Conservation (phyloP, 2,888 invertebrate genomes). For the Philereme transversata region DNA sequence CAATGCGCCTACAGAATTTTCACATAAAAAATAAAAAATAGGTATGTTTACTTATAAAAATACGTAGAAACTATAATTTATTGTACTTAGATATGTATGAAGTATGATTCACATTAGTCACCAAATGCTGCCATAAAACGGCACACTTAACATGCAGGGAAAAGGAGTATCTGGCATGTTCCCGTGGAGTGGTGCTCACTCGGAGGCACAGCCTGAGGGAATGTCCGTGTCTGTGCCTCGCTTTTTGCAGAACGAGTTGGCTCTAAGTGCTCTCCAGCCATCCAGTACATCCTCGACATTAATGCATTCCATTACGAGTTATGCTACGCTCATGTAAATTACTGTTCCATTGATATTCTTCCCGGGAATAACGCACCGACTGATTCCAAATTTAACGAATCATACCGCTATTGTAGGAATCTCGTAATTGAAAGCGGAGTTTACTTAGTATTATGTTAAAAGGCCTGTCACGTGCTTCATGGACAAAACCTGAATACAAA, state of each 20-base stretch:
- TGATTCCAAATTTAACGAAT: conserved; percentile 52
- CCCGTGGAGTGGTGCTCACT: conserved; percentile 46
- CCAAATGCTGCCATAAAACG: conserved; percentile 2
- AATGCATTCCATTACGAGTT: conserved; percentile 69
- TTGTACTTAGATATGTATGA: no score
- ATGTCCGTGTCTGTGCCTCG: conserved; percentile 54
- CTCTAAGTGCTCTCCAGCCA: conserved; percentile 57
- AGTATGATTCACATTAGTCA: background rate
- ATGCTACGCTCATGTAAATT: conserved; percentile 60
- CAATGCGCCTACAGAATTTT: no score
- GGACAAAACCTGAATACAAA: conserved; percentile 73
- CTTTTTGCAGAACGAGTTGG: conserved; percentile 56
- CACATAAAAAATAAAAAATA: no score
- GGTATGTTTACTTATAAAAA: no score
- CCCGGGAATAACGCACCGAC: conserved; percentile 44
- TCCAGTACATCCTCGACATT: conserved; percentile 56
- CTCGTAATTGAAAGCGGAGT: conserved; percentile 72
- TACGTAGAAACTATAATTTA: no score
- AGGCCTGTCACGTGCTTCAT: conserved; percentile 65
- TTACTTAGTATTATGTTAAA: conserved; percentile 68
- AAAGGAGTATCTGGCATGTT: conserved; percentile 45
- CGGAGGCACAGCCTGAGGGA: conserved; percentile 44
- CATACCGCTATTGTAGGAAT: conserved; percentile 53
- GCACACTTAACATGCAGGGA: conserved; percentile 15
- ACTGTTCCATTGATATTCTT: conserved; percentile 55